phyloP scores from a whole-genome alignment of 2,113 vertebrate species.

The Narcine bancroftii region DNA sequence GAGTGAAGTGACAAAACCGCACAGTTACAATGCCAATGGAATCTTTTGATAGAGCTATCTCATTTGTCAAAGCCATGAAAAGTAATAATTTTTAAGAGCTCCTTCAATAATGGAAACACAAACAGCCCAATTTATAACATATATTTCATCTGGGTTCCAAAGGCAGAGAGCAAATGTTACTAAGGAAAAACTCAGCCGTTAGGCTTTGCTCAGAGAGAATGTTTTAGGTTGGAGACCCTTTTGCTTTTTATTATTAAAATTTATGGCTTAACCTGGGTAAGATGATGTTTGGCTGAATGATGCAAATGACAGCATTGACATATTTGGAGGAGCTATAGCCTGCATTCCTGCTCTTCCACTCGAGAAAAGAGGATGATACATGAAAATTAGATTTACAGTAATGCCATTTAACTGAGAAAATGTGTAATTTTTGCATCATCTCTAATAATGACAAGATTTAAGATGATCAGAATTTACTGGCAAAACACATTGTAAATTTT shows the following conservation, averaged over 20 bases:
- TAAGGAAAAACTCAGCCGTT: no score
- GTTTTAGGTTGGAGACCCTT: no score
- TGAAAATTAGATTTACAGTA: neutral
- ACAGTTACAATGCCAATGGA: neutral
- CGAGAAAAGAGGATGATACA: neutral
- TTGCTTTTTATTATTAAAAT: neutral
- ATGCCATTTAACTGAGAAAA: neutral
- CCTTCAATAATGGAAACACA: neutral
- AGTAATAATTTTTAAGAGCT: neutral
- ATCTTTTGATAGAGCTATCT: neutral
- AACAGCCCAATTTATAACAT: neutral
- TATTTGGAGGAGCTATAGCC: neutral
- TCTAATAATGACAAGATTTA: neutral
- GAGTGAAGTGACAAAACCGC: neutral
- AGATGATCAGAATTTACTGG: neutral
- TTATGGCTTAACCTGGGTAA: neutral
- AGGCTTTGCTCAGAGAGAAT: no score
- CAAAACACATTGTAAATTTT: neutral
- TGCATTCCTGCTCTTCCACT: neutral
- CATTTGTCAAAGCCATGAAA: neutral
- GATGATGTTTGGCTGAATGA: neutral
- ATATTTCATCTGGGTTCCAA: neutral
- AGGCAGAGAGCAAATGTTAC: neutral
- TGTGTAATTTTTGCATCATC: neutral
- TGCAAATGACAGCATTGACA: neutral